phyloP scores from a whole-genome alignment of 2,888 invertebrate species.

The Empis livida region DNA sequence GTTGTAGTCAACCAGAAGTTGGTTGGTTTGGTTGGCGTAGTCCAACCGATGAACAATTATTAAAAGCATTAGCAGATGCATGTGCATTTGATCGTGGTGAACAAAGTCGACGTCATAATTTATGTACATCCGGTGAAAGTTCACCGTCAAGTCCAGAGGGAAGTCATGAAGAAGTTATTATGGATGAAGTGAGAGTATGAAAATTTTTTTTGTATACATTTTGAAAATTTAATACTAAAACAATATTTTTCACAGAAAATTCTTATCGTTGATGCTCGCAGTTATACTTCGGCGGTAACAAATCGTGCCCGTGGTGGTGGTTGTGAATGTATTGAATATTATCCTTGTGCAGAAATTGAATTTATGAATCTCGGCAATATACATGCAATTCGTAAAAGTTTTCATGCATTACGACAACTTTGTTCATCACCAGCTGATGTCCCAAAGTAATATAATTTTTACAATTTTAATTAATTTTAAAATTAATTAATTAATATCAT shows the following conservation, averaged over 20 bases:
- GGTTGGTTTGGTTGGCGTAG: constrained; percentile 86
- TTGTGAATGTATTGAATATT: constrained; percentile 91
- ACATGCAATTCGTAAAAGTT: constrained; percentile 87
- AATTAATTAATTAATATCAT: not conserved
- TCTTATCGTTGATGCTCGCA: constrained; percentile 88
- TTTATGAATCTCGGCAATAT: constrained; percentile 98
- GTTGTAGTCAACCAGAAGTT: constrained; percentile 91
- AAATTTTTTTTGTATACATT: not conserved
- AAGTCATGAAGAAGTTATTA: constrained; percentile 31
- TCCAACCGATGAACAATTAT: constrained; percentile 73
- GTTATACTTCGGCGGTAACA: constrained; percentile 91
- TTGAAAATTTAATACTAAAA: no score
- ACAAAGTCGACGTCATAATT: constrained; percentile 20
- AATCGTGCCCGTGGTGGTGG: constrained; percentile 96
- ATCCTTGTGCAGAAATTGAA: constrained; percentile 86
- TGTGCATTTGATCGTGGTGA: constrained; percentile 57
- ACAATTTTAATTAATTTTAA: not conserved
- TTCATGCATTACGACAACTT: constrained; percentile 68
- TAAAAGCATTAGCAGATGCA: constrained; percentile 71
- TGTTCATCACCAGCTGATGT: constrained; percentile 69
- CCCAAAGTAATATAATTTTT: constrained; percentile 47
- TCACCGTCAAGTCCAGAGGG: constrained; percentile 30
- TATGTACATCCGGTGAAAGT: constrained; percentile 24
- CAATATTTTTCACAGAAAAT: constrained; percentile 47
- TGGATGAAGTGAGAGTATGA: constrained; percentile 31